Percentiles rank a stretch among this genome's conserved stretches.
phyloP scores from a whole-genome alignment of 1,140 invertebrate species.

The Atta texana region DNA sequence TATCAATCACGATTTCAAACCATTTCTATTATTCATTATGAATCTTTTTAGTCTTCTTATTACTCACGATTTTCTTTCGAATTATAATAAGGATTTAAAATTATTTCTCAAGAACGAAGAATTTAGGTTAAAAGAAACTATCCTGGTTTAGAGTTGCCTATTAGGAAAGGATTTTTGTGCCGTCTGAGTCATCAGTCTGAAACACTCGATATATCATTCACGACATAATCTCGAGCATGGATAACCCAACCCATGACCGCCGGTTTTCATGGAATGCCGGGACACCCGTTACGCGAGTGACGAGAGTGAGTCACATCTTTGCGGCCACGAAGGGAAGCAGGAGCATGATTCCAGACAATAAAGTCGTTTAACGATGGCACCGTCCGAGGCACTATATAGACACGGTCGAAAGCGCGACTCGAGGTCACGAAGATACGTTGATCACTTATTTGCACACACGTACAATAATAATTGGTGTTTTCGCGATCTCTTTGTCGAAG shows the following conservation, averaged over 20 bases:
- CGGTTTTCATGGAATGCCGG: slow-evolving; percentile 53
- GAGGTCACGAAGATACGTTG: not conserved
- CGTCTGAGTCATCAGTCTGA: not conserved
- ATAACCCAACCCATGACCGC: slow-evolving; percentile 34
- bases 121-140: not conserved
- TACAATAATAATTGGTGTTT: slow-evolving; percentile 19
- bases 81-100: not conserved
- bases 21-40: not conserved
- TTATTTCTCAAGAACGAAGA: not conserved
- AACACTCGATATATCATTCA: slow-evolving; percentile 13
- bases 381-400: slow-evolving; percentile 8
- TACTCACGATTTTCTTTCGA: not conserved
- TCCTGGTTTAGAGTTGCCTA: not conserved
- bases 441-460: not conserved
- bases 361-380: slow-evolving; percentile 71
- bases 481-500: not conserved
- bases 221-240: slow-evolving; percentile 53
- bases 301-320: slow-evolving; percentile 73
- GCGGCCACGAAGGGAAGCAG: slow-evolving; percentile 62
- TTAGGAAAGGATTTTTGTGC: not conserved
- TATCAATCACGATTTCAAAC: not conserved
- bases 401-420: slow-evolving; percentile 1
- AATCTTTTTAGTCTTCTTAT: not conserved
- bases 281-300: slow-evolving; percentile 72
- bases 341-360: slow-evolving; percentile 77